phyloP scores from a whole-genome alignment of 2,888 invertebrate species.

The Iselma pallidipennis region DNA sequence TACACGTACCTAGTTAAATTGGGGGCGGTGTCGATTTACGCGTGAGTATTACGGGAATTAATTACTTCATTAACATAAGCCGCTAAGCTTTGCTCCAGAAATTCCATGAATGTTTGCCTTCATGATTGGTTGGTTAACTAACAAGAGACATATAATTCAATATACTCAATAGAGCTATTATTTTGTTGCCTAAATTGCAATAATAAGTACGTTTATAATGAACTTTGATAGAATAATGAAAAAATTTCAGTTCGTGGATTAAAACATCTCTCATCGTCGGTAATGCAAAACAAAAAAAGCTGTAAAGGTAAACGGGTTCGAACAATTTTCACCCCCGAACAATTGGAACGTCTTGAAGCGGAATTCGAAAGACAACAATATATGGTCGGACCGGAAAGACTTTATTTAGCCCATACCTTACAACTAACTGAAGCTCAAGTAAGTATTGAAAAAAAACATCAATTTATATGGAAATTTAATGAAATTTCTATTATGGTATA shows the following conservation, averaged over 20 bases:
- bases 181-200: no score
- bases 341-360: constrained; percentile 88
- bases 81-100: no score
- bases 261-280: constrained; percentile 44
- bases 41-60: constrained; percentile 2
- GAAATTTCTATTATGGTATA: constrained; percentile 51
- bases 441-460: constrained; percentile 30
- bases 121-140: no score
- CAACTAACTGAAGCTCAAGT: constrained; percentile 90
- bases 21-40: not conserved
- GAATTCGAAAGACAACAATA: constrained; percentile 97
- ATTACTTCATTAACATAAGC: not conserved
- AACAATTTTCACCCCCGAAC: constrained; percentile 96
- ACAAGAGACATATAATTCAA: no score
- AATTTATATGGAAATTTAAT: not conserved
- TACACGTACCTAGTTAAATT: not conserved
- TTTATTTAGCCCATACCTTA: constrained; percentile 87
- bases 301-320: constrained; percentile 84
- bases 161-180: no score
- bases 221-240: no score
- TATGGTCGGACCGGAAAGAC: constrained; percentile 95
- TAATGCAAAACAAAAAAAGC: constrained; percentile 54
- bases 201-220: no score
- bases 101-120: no score
- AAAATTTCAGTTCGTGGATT: constrained; percentile 46